Evolutionary conservation across 2,113 vertebrate genomes (phyloP).

Genomic region (Oncorhynchus tshawytscha): DNA sequence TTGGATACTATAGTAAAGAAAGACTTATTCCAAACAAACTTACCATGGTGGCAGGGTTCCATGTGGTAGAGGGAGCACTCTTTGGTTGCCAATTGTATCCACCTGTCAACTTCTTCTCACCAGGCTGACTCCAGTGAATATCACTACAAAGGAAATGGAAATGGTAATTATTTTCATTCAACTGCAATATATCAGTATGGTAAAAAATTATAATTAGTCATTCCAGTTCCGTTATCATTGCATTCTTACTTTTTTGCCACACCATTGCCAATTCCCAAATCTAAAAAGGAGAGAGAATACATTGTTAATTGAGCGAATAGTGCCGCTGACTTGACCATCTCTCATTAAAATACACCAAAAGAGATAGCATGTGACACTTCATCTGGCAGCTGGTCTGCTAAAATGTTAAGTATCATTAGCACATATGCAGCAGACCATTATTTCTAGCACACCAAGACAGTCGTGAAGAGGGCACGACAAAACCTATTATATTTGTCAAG

Average conservation of each 20-base stretch:
- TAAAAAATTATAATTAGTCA: not conserved
- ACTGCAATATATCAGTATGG: not conserved
- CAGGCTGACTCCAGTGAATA: slow-evolving; percentile 95
- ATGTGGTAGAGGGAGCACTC: slow-evolving; percentile 90
- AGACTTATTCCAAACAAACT: not conserved
- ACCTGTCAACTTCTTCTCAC: slow-evolving; percentile 92
- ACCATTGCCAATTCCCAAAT: slow-evolving; percentile 93
- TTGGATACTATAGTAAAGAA: not conserved
- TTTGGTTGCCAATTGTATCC: slow-evolving; percentile 96
- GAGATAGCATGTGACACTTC: not conserved
- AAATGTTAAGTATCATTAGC: not conserved
- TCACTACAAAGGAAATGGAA: slow-evolving; percentile 70
- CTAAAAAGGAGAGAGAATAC: slow-evolving; percentile 57
- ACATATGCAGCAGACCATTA: not conserved
- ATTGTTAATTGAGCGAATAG: too few species aligned
- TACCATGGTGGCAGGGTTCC: slow-evolving; percentile 90
- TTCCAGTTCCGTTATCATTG: not conserved
- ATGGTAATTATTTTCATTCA: not conserved
- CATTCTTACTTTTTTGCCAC: slow-evolving; percentile 89
- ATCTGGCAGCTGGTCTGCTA: not conserved
- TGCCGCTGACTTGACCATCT: too few species aligned
- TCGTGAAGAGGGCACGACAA: too few species aligned
- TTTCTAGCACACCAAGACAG: too few species aligned
- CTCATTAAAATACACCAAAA: not conserved
- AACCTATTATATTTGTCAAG: too few species aligned